Conservation (phyloP, 1,140 invertebrate genomes). For the Heliconius melpomene region DNA sequence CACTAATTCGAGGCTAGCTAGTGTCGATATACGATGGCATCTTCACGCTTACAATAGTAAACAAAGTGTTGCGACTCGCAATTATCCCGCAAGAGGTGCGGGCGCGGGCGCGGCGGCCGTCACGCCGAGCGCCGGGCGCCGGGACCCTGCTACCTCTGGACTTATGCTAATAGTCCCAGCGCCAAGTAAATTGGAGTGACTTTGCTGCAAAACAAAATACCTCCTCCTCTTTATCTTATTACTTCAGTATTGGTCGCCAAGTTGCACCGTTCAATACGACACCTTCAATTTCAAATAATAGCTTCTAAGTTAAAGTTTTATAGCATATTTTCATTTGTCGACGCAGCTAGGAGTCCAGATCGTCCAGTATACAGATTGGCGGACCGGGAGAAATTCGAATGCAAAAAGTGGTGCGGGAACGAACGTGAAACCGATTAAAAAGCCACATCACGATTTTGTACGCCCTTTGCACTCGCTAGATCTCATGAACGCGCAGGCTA, state of each 20-base stretch:
- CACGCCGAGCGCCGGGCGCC: slow-evolving; percentile 49
- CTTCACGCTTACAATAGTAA: slow-evolving; percentile 78
- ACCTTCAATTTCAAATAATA: slow-evolving; percentile 43
- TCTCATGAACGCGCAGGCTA: slow-evolving; percentile 60
- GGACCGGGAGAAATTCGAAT: slow-evolving; percentile 74
- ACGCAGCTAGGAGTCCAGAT: slow-evolving; percentile 44
- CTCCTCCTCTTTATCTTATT: slow-evolving; percentile 79
- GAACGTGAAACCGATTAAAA: slow-evolving; percentile 81
- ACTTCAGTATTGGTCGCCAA: slow-evolving; percentile 58
- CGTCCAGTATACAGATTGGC: slow-evolving; percentile 67
- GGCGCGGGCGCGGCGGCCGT: slow-evolving; percentile 49
- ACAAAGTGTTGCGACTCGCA: slow-evolving; percentile 76
- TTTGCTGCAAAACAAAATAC: slow-evolving; percentile 75
- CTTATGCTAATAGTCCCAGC: slow-evolving; percentile 77
- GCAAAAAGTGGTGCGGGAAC: slow-evolving; percentile 77
- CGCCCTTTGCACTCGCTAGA: slow-evolving; percentile 79
- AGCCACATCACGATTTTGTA: slow-evolving; percentile 80
- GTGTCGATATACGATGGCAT: slow-evolving; percentile 72
- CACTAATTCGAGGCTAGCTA: slow-evolving; percentile 70
- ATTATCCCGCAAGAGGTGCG: slow-evolving; percentile 60
- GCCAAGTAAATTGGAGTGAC: slow-evolving; percentile 78
- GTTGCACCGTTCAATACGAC: slow-evolving; percentile 45
- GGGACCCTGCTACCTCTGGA: slow-evolving; percentile 57
- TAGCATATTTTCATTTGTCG: slow-evolving; percentile 51
- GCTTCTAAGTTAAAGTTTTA: slow-evolving; percentile 49